Evolutionary conservation across 2,113 vertebrate genomes (phyloP).

Genomic region (Echinops telfairi): DNA sequence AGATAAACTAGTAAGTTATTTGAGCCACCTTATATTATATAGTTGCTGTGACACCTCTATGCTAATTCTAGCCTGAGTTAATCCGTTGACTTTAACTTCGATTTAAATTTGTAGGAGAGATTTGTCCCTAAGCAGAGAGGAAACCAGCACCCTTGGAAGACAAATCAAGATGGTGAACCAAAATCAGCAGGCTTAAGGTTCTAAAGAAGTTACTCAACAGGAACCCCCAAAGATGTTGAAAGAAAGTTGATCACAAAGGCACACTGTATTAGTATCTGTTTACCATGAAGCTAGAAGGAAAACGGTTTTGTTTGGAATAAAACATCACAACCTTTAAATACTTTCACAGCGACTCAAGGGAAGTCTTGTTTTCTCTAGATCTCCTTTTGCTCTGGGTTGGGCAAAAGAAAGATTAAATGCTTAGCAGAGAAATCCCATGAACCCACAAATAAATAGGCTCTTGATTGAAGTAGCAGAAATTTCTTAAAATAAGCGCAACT

Average conservation of each 20-base stretch:
- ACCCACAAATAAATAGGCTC: neutral
- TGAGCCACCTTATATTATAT: neutral
- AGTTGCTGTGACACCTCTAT: neutral
- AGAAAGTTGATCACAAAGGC: conserved; percentile 1
- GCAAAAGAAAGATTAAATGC: conserved; percentile 5
- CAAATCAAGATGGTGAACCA: neutral
- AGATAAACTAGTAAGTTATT: neutral
- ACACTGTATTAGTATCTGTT: neutral
- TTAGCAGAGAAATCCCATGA: conserved; percentile 11
- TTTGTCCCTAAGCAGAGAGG: neutral
- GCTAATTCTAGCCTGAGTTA: neutral
- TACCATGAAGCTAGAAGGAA: neutral
- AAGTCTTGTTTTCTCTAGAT: neutral
- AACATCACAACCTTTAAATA: neutral
- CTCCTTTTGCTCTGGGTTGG: neutral
- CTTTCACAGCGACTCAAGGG: neutral
- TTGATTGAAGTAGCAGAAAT: neutral
- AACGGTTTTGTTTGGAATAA: neutral
- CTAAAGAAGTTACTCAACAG: neutral
- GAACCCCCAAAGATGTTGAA: neutral
- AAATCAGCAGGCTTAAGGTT: neutral
- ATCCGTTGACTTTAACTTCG: neutral
- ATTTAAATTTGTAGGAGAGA: neutral
- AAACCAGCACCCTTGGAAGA: neutral
- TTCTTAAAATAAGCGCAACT: conserved; percentile 17